These are phyloP conservation scores for Carassius gibelio DNA, from an alignment of 2,113 vertebrate genomes.

Conservation along the genomic window DNA sequence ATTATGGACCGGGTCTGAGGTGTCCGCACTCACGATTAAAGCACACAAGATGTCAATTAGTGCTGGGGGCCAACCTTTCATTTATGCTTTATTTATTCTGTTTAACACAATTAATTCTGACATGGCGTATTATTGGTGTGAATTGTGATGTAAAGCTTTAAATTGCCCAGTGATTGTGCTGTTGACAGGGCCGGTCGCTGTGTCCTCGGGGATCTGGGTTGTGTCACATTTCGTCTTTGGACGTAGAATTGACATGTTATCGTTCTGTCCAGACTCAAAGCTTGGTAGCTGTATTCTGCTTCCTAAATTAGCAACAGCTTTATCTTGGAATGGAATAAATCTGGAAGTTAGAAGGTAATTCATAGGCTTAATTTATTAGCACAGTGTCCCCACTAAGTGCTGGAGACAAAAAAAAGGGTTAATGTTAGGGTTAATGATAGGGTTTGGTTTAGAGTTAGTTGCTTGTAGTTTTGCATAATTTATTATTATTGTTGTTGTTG, in stretches of 20 bases:
- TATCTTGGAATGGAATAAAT: neutral
- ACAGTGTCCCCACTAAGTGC: neutral
- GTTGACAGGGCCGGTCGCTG: neutral
- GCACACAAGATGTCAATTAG: slow-evolving; percentile 44
- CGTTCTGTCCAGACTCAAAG: slow-evolving; percentile 2
- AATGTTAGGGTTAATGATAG: too few relatives aligned
- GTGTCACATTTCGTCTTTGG: slow-evolving; percentile 31
- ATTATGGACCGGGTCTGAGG: slow-evolving; percentile 33
- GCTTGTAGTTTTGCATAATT: too few relatives aligned
- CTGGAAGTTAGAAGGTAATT: neutral
- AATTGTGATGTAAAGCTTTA: slow-evolving; percentile 9
- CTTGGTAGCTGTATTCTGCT: neutral
- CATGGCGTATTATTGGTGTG: neutral
- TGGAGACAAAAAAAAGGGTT: too few relatives aligned
- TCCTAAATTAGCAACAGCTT: neutral
- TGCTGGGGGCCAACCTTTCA: slow-evolving; percentile 3
- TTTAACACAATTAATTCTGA: slow-evolving; percentile 14
- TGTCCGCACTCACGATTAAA: slow-evolving; percentile 37
- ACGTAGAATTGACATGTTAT: slow-evolving; percentile 20
- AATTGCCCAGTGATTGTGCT: slow-evolving; percentile 12
- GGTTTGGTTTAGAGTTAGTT: too few relatives aligned
- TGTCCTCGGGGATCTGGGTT: neutral
- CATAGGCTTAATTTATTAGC: neutral
- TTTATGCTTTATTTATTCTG: slow-evolving; percentile 30
- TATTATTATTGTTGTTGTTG: too few relatives aligned